Evolutionary conservation across 2,888 invertebrate genomes (phyloP).

Genomic region (Venusia cambrica): DNA sequence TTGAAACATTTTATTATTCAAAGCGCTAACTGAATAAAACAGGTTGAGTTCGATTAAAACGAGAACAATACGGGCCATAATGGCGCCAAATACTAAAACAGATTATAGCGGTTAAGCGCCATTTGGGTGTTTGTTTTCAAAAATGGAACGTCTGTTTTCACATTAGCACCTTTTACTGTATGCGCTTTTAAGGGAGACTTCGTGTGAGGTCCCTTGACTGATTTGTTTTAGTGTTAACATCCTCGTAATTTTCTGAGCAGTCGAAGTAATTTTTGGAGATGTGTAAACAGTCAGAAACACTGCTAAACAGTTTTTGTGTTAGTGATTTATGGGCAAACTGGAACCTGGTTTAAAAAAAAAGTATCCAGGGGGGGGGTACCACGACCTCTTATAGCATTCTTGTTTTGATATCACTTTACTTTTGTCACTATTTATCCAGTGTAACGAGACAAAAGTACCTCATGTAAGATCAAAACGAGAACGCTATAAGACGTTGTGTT

Average conservation of each 20-base stretch:
- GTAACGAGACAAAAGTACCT: too few relatives aligned
- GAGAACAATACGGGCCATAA: too few relatives aligned
- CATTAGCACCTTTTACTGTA: slow-evolving; percentile 77
- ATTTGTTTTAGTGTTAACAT: slow-evolving; percentile 40
- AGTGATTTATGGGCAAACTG: too few relatives aligned
- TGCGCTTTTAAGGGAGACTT: slow-evolving; percentile 57
- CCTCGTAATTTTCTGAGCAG: slow-evolving; percentile 34
- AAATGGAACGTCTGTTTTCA: slow-evolving; percentile 71
- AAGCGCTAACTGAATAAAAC: too few relatives aligned
- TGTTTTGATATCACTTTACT: too few relatives aligned
- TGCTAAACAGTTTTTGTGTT: slow-evolving; percentile 7
- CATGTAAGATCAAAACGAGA: too few relatives aligned
- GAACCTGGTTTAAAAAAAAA: neutral
- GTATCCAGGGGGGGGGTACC: neutral
- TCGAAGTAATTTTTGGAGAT: slow-evolving; percentile 26
- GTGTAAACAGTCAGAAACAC: slow-evolving; percentile 12
- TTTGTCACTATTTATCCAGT: too few relatives aligned
- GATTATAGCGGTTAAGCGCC: slow-evolving; percentile 70
- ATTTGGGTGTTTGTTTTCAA: slow-evolving; percentile 62
- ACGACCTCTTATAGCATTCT: too few relatives aligned
- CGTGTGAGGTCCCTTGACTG: slow-evolving; percentile 66
- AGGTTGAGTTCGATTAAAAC: too few relatives aligned
- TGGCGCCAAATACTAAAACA: slow-evolving; percentile 62
- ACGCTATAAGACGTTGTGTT: too few relatives aligned
- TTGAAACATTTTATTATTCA: too few relatives aligned